A percentile compares a stretch with the other conserved stretches of the same genome.
These are phyloP conservation scores for Paramuricea clavata DNA, from an alignment of 92 coral and sea anemone species.

Conservation along the genomic window DNA sequence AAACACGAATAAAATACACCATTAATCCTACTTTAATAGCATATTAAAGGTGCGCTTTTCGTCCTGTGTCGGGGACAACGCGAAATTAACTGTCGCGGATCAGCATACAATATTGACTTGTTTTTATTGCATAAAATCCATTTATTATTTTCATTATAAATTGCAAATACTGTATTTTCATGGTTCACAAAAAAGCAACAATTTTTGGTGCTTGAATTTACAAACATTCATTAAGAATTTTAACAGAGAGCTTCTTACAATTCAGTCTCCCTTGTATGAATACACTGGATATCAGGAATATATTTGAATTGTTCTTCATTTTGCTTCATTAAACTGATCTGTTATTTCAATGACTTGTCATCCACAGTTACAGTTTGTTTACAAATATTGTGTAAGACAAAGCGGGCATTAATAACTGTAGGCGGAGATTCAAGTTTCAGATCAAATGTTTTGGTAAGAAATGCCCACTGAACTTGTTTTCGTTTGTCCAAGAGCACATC, in stretches of 20 bases:
- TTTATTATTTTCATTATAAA: not conserved
- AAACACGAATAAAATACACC: too few relatives aligned
- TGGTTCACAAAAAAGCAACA: not conserved
- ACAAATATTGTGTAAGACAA: constrained; percentile 30
- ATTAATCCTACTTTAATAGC: too few relatives aligned
- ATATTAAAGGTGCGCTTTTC: too few relatives aligned
- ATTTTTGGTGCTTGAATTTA: not conserved
- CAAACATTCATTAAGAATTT: constrained; percentile 42
- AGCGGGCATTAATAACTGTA: constrained; percentile 7
- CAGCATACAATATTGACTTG: too few relatives aligned
- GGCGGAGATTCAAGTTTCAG: constrained; percentile 8
- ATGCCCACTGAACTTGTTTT: constrained; percentile 22
- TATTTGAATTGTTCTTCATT: constrained; percentile 61
- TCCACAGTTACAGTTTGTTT: constrained; percentile 9
- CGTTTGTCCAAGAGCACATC: not conserved
- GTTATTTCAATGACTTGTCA: constrained; percentile 15
- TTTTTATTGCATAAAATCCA: too few relatives aligned
- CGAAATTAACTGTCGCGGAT: too few relatives aligned
- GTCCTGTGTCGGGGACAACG: too few relatives aligned
- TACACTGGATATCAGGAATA: constrained; percentile 64
- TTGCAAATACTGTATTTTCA: constrained; percentile 7
- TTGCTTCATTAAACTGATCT: constrained; percentile 41
- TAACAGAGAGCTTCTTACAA: constrained; percentile 57
- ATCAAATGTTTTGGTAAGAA: constrained; percentile 7
- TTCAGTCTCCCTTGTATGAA: constrained; percentile 57